phyloP scores from a whole-genome alignment of 1,140 invertebrate species.

The Camponotus vicinus region DNA sequence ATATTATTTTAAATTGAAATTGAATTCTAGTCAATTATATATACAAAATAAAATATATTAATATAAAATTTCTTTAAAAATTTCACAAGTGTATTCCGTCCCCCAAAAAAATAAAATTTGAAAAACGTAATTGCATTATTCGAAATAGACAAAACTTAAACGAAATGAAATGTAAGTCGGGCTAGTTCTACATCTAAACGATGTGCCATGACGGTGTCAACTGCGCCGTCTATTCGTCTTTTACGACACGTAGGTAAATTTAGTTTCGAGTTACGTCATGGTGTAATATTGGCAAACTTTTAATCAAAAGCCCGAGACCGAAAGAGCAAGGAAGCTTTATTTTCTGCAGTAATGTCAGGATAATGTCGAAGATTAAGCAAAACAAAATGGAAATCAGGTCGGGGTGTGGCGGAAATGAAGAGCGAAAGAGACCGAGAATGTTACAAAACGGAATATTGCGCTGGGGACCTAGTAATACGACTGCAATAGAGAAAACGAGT shows the following conservation, averaged over 20 bases:
- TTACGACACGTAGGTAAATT: conserved; percentile 65
- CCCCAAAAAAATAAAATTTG: background rate
- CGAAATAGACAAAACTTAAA: conserved; percentile 59
- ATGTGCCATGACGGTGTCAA: conserved; percentile 45
- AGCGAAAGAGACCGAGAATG: conserved; percentile 15
- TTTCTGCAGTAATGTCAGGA: conserved; percentile 70
- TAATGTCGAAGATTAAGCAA: conserved; percentile 74
- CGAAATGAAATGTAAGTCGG: conserved; percentile 59
- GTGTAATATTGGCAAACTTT: conserved; percentile 76
- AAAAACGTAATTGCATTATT: conserved; percentile 29
- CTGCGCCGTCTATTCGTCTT: conserved; percentile 48
- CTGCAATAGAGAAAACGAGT: conserved; percentile 51
- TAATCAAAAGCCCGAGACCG: conserved; percentile 68
- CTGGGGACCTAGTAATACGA: conserved; percentile 45
- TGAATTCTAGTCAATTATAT: background rate
- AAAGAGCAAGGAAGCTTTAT: conserved; percentile 66
- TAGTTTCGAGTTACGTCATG: conserved; percentile 68
- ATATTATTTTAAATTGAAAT: background rate
- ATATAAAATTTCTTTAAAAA: background rate
- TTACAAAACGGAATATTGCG: conserved; percentile 68
- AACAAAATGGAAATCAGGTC: conserved; percentile 72
- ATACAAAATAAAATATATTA: background rate
- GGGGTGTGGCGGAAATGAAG: conserved; percentile 60
- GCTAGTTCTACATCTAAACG: conserved; percentile 41
- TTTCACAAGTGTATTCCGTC: background rate